phyloP scores from a whole-genome alignment of 2,888 invertebrate species.

The Nemotelus nigrinus region DNA sequence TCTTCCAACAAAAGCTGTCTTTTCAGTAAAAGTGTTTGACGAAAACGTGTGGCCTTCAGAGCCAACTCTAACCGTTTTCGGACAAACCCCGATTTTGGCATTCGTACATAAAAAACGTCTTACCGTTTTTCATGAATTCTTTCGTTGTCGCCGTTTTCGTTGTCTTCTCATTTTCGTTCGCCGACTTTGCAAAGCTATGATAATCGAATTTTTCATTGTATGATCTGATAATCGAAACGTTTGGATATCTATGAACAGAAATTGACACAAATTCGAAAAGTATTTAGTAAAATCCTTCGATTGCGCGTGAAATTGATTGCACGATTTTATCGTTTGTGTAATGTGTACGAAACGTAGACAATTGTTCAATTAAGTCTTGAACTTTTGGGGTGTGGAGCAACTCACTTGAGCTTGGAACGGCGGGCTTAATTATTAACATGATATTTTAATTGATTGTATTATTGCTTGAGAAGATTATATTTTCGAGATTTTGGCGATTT shows the following conservation, averaged over 20 bases:
- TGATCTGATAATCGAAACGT: background rate
- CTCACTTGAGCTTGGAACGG: too few relatives aligned
- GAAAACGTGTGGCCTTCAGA: conserved; percentile 31
- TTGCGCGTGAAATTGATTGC: conserved; percentile 34
- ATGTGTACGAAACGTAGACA: conserved; percentile 1
- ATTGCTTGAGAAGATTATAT: background rate
- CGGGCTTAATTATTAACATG: background rate
- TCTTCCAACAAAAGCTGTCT: background rate
- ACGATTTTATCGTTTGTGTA: conserved; percentile 30
- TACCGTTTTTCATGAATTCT: conserved; percentile 3
- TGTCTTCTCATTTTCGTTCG: background rate
- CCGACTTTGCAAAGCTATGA: background rate
- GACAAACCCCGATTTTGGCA: conserved; percentile 32
- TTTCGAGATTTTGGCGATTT: too few relatives aligned
- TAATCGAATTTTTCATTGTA: background rate
- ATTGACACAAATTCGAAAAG: conserved; percentile 30
- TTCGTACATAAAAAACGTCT: conserved; percentile 11
- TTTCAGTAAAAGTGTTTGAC: conserved; percentile 30
- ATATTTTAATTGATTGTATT: background rate
- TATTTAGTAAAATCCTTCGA: conserved; percentile 12
- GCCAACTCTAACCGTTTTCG: conserved; percentile 8
- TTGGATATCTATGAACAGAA: background rate
- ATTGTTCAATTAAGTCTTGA: conserved; percentile 1
- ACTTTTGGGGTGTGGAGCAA: too few relatives aligned
- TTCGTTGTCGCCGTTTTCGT: conserved; percentile 13